Evolutionary conservation across 2,797 vertebrate genomes (phyloP), one percentile per base, ranked within the genome.

Genomic region (Lycodopsis pacificus): DNA sequence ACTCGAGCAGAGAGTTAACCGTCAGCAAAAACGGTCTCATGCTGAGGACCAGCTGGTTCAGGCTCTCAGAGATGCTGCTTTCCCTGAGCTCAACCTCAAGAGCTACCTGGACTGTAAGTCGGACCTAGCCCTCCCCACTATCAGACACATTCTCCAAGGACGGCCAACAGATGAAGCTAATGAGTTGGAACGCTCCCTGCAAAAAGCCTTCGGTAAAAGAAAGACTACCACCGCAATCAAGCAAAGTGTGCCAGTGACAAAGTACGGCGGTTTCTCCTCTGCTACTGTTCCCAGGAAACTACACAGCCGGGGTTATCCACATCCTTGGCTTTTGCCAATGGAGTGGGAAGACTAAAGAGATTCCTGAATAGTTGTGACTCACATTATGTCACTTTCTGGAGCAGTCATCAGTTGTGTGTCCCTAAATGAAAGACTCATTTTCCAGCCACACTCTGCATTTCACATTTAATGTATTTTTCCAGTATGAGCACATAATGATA

Each of bases 341-440:
- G 95, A 96, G 86, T 94, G 90, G 95, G 95, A 96, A 88, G 95
- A 96, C 90, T 96, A 94, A 84, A 87, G 62, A 71, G 59, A 76
- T 66, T 84, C 67, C 57, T 38, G 74, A 51, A 66, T 79, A 64
- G 75, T 64, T 59, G 62, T 76, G 61, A 75, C 46, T 76, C 56
- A 70, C 68, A 77, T 65, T 75, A 62, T 77, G 70, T 88, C 75
- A 70, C 51, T 83, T 85, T 85, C 12, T 76, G 68, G 51, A 66
- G 69, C 63, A 65, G 57, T 68, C 62, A 58, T 79, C 54, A 63
- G 11, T 66, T 54, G n/a, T 67, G 54, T 27, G 38, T 72, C 30
- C 27, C 27, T 51, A 46, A 71, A 58, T 53, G 34, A 81, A 77
- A 84, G 74, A 78, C 75, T 40, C 1, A 64, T 73, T 68, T 77